Base-by-base conservation (phyloP, 2,797 vertebrate species). In the Melanotaenia pygmaea region DNA sequence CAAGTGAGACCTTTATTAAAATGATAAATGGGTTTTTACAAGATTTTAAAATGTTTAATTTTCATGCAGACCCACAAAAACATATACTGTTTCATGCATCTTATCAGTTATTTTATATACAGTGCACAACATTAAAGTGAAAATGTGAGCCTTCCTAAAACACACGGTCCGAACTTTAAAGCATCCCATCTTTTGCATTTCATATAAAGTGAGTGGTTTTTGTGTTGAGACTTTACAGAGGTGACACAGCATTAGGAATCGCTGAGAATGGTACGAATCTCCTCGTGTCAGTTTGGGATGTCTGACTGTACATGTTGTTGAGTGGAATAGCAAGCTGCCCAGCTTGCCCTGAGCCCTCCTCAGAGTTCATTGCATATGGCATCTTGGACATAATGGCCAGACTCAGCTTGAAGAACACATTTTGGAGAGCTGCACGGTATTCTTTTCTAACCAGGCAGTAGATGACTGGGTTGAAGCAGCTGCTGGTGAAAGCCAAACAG, bases 401-500 rank as follows among this genome's bases (percentile, higher is more conserved):
- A 40, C 70, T 83, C 5, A 94, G 32, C 34, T 88, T 91, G 64
- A 88, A 74, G 70, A 95, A 80, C 43, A 93, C 43, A 8, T 79
- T 91, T 30, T 62, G 88, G 20, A 94, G 87, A 0, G 91, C 93
- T 24, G 60, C 53, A 1, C 91, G 84, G 67, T 94, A 94, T 57
- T 95, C 93, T 30, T 65, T 90, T 35, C 93, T 83, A 4, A 94
- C 92, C 37, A 96, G 88, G 82, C 95, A 95, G 85, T 95, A 96
- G 65, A 95, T 92, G 62, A 96, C 74, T 0, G 95, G 96, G 85
- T 96, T 96, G 64, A 96, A 92, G 85, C 95, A 96, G 82, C 94
- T 95, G 85, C 94, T 96, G 82, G 91, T 86, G 54, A 96, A 95
- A 0, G 95, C 95, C 83, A 96, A 75, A 81, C 94, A 95, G 70